Evolutionary conservation across 2,797 vertebrate species (phyloP).

Genomic region (Onychomys leucogaster): DNA sequence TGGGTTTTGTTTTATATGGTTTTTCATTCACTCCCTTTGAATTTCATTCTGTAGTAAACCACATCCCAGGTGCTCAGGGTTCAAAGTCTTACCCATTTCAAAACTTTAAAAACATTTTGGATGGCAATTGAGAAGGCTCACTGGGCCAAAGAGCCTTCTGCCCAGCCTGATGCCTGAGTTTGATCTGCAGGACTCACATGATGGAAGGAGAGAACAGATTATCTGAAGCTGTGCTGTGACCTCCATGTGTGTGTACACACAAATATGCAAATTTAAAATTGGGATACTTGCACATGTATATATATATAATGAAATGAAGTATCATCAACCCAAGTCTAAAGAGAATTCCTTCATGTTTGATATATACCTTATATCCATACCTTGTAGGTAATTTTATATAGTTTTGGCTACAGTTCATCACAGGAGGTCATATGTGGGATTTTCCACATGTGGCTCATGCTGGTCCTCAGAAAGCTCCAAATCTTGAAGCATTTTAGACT

Average conservation of each 20-base stretch:
- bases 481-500: background rate
- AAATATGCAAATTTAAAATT: background rate
- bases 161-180: background rate
- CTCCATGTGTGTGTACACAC: background rate
- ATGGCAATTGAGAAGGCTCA: background rate
- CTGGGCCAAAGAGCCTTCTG: background rate
- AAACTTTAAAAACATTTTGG: background rate
- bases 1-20: background rate
- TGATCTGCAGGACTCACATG: no score
- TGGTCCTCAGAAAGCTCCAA: background rate
- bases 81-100: background rate
- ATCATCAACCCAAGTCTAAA: background rate
- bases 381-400: background rate
- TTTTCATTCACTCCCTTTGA: background rate
- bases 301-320: background rate
- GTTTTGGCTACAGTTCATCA: background rate
- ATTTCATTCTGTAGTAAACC: slow-evolving; percentile 14
- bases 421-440: background rate
- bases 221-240: background rate
- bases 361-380: background rate
- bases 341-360: background rate
- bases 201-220: background rate
- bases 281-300: background rate
- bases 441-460: background rate
- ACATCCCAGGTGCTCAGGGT: background rate